phyloP scores from a whole-genome alignment of 2,113 vertebrate genomes.

The Uropsilus gracilis region DNA sequence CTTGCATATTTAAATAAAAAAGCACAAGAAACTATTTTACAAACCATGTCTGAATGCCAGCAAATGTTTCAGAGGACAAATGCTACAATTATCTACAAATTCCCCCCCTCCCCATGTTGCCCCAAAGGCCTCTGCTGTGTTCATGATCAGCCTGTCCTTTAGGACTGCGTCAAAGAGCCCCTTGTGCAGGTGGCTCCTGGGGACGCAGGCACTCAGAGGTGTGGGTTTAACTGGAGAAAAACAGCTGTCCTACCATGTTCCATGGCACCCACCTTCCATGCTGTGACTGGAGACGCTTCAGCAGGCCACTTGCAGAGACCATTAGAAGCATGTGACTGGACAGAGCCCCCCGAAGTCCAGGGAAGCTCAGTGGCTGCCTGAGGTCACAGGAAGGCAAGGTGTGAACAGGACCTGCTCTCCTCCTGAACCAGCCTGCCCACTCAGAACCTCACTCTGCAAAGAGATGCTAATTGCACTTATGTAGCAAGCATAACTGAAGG shows the following conservation, averaged over 20 bases:
- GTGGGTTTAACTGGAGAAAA: background rate
- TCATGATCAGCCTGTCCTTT: background rate
- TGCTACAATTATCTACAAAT: constrained; percentile 47
- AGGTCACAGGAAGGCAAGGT: background rate
- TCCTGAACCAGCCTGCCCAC: background rate
- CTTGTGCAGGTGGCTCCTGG: constrained; percentile 45
- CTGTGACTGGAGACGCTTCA: background rate
- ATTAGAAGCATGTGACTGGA: background rate
- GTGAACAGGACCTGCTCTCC: background rate
- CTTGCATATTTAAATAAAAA: constrained; percentile 76
- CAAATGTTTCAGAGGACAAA: constrained; percentile 75
- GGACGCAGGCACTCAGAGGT: background rate
- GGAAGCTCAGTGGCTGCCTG: background rate
- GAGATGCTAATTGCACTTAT: background rate
- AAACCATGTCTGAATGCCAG: constrained; percentile 49
- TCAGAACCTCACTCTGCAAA: background rate
- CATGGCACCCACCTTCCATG: background rate
- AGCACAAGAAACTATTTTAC: constrained; percentile 70
- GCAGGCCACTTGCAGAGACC: background rate
- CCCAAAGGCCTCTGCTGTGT: background rate
- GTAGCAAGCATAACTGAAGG: background rate
- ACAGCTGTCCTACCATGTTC: background rate
- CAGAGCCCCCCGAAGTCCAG: background rate
- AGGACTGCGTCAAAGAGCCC: constrained; percentile 33
- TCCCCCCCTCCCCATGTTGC: background rate